These are phyloP conservation scores for Opisthograptis luteolata DNA, from an alignment of 2,888 invertebrate genomes.

Conservation along the genomic window DNA sequence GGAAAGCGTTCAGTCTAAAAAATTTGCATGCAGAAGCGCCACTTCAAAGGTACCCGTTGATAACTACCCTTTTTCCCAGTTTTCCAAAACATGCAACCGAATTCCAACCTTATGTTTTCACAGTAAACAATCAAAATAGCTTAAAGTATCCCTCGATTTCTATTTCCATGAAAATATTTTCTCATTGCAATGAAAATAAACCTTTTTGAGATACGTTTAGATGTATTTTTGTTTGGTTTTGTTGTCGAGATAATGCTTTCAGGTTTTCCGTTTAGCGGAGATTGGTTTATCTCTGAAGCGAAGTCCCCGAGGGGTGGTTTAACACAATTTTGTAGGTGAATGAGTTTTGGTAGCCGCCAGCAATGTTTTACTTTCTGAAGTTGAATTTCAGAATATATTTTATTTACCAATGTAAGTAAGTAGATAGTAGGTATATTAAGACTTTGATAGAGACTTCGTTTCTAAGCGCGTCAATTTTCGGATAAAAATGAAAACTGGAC, in stretches of 20 bases:
- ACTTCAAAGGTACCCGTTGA: slow-evolving; percentile 80
- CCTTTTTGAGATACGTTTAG: accelerated
- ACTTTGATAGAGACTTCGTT: no score
- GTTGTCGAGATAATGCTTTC: slow-evolving; percentile 17
- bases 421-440: no score
- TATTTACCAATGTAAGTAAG: not conserved
- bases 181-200: slow-evolving; percentile 9
- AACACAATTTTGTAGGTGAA: slow-evolving; percentile 80
- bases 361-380: slow-evolving; percentile 54
- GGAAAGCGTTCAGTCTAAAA: slow-evolving; percentile 50
- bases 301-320: slow-evolving; percentile 65
- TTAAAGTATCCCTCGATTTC: slow-evolving; percentile 4
- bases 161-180: slow-evolving; percentile 23
- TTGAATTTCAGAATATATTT: slow-evolving; percentile 24
- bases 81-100: slow-evolving; percentile 20
- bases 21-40: slow-evolving; percentile 84
- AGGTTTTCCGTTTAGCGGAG: slow-evolving; percentile 33
- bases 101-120: slow-evolving; percentile 17
- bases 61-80: slow-evolving; percentile 61
- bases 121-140: slow-evolving; percentile 24
- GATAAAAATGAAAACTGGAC: no score
- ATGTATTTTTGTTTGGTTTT: slow-evolving; percentile 1
- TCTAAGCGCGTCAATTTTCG: no score
- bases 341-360: slow-evolving; percentile 84
- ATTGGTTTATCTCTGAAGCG: slow-evolving; percentile 73